Base-by-base conservation (phyloP, 2,888 invertebrate species). In the Campoplex capitator region DNA sequence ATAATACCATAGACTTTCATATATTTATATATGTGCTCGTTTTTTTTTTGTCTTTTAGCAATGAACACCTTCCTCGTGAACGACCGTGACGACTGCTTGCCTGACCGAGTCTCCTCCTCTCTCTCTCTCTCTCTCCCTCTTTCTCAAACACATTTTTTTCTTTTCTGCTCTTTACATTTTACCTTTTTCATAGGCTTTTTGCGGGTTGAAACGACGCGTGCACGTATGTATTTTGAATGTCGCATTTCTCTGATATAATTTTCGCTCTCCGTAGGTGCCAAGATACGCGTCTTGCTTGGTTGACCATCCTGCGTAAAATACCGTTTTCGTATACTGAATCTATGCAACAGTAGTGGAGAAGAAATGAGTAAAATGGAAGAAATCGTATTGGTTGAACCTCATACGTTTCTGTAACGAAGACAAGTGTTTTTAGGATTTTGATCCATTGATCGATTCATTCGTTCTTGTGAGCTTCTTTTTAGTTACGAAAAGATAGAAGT, bases 1-100 rank as follows among this genome's bases (percentile, higher is more conserved):
- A 79, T 75, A 83, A 79, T 32, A 70, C 74, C 74, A 75, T 74
- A 77, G 56, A 83, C 58, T 48, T 84, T 32, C 62, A 81, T 81
- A 81, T 84, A 42, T 35, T 7, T 76, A 32, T 76, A n/a, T 65
- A 48, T 28, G 48, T n/a, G 28, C 9, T 23, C 18, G 18, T 56
- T 68, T 68, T 68, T 68, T 68, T 23, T 78, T 35, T 35, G n/a
- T 70, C 84, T 82, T 71, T 82, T 74, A 81, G 71, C 74, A 65
- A 35, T 62, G 70, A 87, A 84, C 87, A 87, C 81, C 82, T 86
- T 67, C 77, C 38, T 51, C 75, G 78, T 79, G 84, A 84, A 87
- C 74, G 74, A 84, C 87, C 87, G 87, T 87, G 87, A 87, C 87
- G 84, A 87, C 87, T 87, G 78, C 73, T 83, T 86, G 73, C 80